Evolutionary conservation across 2,113 vertebrate genomes (phyloP).

Genomic region (Pygoscelis antarcticus): DNA sequence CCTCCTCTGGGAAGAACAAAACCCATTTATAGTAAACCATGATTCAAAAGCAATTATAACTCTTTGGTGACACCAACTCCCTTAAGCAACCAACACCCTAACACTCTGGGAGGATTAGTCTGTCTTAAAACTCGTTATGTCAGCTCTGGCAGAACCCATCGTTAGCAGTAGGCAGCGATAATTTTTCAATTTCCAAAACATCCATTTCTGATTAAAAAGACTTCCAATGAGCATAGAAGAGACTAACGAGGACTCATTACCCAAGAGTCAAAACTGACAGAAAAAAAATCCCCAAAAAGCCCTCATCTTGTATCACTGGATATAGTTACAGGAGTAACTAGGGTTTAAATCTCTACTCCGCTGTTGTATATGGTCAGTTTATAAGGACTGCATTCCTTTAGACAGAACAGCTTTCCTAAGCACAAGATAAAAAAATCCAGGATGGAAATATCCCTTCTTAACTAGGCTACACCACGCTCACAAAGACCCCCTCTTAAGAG

Average conservation of each 20-base stretch:
- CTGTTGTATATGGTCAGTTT: neutral
- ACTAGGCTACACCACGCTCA: neutral
- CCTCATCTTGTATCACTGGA: neutral
- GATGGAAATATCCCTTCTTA: neutral
- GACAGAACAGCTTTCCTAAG: neutral
- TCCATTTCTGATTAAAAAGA: neutral
- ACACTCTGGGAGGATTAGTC: neutral
- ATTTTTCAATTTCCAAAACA: neutral
- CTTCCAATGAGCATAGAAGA: neutral
- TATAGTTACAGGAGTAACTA: neutral
- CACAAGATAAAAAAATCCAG: neutral
- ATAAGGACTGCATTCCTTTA: neutral
- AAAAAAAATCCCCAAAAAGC: neutral
- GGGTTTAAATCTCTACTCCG: neutral
- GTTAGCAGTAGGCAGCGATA: neutral
- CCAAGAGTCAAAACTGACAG: neutral
- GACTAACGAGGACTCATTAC: neutral
- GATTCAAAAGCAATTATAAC: slow-evolving; percentile 46
- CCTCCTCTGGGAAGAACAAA: neutral
- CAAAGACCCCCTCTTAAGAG: neutral
- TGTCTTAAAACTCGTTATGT: neutral
- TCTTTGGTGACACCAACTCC: neutral
- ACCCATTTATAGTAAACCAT: neutral
- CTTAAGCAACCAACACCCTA: slow-evolving; percentile 42
- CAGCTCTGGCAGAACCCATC: neutral